phyloP scores from a whole-genome alignment of 2,888 invertebrate species.

The Polyommatus icarus region DNA sequence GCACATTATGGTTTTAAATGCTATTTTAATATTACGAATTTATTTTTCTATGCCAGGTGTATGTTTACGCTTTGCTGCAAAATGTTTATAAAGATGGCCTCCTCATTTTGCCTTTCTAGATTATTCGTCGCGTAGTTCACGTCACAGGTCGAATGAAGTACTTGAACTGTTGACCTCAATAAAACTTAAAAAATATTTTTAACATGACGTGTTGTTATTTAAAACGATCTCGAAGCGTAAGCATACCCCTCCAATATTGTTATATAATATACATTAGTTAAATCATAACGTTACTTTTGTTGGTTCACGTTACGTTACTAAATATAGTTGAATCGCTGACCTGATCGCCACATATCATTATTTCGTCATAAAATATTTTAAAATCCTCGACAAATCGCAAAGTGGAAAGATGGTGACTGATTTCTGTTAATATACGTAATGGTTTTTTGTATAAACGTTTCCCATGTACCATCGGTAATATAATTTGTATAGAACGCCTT shows the following conservation, averaged over 20 bases:
- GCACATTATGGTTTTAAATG: slow-evolving; percentile 40
- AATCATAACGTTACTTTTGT: slow-evolving; percentile 31
- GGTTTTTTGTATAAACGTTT: slow-evolving; percentile 31
- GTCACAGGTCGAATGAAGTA: neutral
- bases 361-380: slow-evolving; percentile 31
- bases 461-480: slow-evolving; percentile 33
- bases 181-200: neutral
- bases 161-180: neutral
- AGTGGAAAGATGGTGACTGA: slow-evolving; percentile 29
- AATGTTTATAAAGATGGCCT: neutral
- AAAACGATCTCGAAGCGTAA: neutral
- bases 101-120: neutral
- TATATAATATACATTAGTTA: slow-evolving; percentile 32
- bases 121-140: neutral
- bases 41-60: slow-evolving; percentile 36
- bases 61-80: slow-evolving; percentile 28
- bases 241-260: slow-evolving; percentile 12
- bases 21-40: slow-evolving; percentile 36
- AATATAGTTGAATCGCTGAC: slow-evolving; percentile 43
- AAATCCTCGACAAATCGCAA: slow-evolving; percentile 29
- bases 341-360: slow-evolving; percentile 55
- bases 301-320: slow-evolving; percentile 31
- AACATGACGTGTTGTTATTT: neutral
- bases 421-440: slow-evolving; percentile 22
- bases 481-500: slow-evolving; percentile 51